Percentiles rank a stretch among this genome's conserved stretches.
phyloP scores from a whole-genome alignment of 2,797 vertebrate genomes.

The Bovichtus diacanthus region DNA sequence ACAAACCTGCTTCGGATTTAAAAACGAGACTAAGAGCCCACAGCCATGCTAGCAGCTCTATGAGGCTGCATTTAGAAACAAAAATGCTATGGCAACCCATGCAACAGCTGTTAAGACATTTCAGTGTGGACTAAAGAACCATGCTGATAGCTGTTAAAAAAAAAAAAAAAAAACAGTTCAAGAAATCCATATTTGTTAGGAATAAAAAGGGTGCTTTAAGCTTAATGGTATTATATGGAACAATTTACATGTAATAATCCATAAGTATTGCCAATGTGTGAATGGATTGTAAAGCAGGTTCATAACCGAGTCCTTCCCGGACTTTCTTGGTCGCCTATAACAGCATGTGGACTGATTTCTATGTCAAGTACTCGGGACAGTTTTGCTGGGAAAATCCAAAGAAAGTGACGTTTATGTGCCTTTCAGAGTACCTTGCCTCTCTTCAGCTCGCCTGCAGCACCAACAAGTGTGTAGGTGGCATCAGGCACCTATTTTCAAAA shows the following conservation, averaged over 20 bases:
- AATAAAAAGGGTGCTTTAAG: not conserved
- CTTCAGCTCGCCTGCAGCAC: no score
- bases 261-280: no score
- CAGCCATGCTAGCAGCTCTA: no score
- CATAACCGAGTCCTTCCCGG: not conserved
- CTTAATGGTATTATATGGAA: not conserved
- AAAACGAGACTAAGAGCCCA: no score
- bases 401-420: not conserved
- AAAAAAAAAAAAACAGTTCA: not conserved
- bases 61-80: no score
- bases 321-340: no score
- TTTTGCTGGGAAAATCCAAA: not conserved
- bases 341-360: not conserved
- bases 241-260: no score
- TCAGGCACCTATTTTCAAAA: no score
- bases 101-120: no score
- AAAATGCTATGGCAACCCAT: no score
- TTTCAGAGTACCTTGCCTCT: not conserved
- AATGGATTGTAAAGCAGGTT: no score
- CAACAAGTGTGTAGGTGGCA: no score
- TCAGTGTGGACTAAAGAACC: not conserved
- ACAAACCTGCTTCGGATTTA: not conserved
- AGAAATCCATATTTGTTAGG: not conserved
- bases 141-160: not conserved
- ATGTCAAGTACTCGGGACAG: not conserved